Base-by-base conservation (phyloP, 2,888 invertebrate genomes). In the Euzophera pinguis region DNA sequence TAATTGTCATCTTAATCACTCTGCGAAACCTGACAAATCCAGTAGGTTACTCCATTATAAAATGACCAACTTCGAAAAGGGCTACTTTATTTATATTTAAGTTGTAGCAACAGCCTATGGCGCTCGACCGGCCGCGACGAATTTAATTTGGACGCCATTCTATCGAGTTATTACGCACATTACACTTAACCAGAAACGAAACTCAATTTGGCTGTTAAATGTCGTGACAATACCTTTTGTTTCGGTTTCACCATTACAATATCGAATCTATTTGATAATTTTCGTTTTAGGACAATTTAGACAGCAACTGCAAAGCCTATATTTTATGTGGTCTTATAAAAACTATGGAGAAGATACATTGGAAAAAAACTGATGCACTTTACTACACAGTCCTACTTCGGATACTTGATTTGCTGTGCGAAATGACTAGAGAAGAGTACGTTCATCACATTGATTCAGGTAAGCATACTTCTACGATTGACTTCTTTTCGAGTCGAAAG, bases 361-460 rank as follows among this genome's bases (percentile, higher is more conserved):
- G 96, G 91, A 94, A 93, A 58, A 89, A 92, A 51, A 92, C 92
- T 39, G 93, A 93, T 56, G 91, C 93, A 7, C 87, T 93, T 1
- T 93, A 95, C 60, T 92, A 93, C 39, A 87, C 90, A 32, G 91
- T 97, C 12, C 95, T 97, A 67, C 84, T 97, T 10, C 92, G 93
- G 64, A 94, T 95, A 3, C 80, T 98, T 17, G 95, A 96, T 73
- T 90, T 97, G 74, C 86, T 98, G 7, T 94, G 95, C 50, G 93
- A 94, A 37, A 93, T 95, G 81, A 93, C 94, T 10, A 95, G 97
- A 75, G 97, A 97, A 60, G 91, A 84, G 50, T 98, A 97, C 81
- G 93, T 95, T 0, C 97, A 98, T 80, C 96, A 96, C 70, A 93
- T 98, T 53, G 95, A 95, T 60, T 94, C 93, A 90, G 96, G 95